phyloP scores from a whole-genome alignment of 2,797 vertebrate species.

The Neoniphon sammara region DNA sequence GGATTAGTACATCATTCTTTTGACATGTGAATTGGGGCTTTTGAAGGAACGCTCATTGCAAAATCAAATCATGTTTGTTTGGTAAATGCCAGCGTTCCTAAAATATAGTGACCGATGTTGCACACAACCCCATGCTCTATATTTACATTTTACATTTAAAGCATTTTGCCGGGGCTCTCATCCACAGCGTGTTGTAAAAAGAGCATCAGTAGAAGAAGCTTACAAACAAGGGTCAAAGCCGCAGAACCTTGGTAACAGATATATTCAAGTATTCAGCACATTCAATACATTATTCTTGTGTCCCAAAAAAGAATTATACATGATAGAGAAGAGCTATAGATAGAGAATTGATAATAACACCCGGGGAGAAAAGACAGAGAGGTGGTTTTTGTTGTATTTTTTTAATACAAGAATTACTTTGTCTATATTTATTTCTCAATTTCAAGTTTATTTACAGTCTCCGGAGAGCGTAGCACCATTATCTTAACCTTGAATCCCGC shows the following conservation, averaged over 20 bases:
- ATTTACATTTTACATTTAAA: constrained; percentile 13
- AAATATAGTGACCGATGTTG: constrained; percentile 34
- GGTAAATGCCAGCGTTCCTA: constrained; percentile 31
- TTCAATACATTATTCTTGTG: neutral
- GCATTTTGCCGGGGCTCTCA: constrained; percentile 32
- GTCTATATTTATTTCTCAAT: constrained; percentile 39
- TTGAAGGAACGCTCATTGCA: constrained; percentile 14
- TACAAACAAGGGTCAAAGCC: constrained; percentile 2
- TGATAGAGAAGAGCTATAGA: neutral
- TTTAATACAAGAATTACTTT: constrained; percentile 2
- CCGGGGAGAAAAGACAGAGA: neutral
- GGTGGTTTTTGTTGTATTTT: too few relatives aligned
- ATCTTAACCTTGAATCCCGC: constrained; percentile 55
- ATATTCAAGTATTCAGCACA: too few relatives aligned
- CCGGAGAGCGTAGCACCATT: constrained; percentile 26
- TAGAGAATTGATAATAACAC: neutral
- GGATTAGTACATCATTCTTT: constrained; percentile 5
- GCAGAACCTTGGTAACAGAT: neutral
- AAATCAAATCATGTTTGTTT: constrained; percentile 36
- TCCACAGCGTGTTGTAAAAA: neutral
- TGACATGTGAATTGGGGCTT: constrained; percentile 20
- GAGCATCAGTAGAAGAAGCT: neutral
- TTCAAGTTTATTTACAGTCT: constrained; percentile 28
- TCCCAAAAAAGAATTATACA: neutral
- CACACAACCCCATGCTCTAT: neutral